Conservation (phyloP, 1,140 invertebrate species). For the Drosophila auraria region DNA sequence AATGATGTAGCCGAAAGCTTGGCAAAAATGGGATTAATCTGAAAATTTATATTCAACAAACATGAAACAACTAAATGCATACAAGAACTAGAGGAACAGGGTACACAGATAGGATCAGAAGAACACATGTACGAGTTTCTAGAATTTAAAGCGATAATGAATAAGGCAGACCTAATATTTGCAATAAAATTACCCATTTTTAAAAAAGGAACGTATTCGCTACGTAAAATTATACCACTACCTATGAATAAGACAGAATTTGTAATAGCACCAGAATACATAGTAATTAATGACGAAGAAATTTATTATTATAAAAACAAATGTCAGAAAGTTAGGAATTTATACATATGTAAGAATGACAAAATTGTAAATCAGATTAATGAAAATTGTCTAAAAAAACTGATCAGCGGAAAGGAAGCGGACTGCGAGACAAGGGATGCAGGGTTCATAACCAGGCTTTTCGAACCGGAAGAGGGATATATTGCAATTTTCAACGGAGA, state of each 20-base stretch:
- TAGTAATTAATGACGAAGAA: not conserved
- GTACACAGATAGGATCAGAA: not conserved
- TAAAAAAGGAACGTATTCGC: not conserved
- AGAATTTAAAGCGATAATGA: not conserved
- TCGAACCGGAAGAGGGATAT: not conserved
- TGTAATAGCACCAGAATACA: not conserved
- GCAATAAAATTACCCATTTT: not conserved
- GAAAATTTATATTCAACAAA: not conserved
- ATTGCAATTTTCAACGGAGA: slow-evolving; percentile 1
- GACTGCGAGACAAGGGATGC: not conserved
- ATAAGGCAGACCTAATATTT: not conserved
- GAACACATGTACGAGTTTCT: not conserved
- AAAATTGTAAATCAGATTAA: not conserved
- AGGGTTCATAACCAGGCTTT: not conserved
- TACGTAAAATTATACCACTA: not conserved
- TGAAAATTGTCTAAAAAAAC: not conserved
- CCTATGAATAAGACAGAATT: not conserved
- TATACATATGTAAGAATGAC: not conserved
- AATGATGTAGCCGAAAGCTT: too few relatives aligned
- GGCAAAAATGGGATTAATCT: not conserved
- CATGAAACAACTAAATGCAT: not conserved
- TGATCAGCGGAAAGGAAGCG: not conserved
- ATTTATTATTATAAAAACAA: not conserved
- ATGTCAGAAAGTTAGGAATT: not conserved
- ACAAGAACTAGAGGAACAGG: not conserved